A percentile compares a stretch with the other conserved stretches of the same genome.
Conservation (phyloP, 2,888 invertebrate genomes). For the Artemia sp. region DNA sequence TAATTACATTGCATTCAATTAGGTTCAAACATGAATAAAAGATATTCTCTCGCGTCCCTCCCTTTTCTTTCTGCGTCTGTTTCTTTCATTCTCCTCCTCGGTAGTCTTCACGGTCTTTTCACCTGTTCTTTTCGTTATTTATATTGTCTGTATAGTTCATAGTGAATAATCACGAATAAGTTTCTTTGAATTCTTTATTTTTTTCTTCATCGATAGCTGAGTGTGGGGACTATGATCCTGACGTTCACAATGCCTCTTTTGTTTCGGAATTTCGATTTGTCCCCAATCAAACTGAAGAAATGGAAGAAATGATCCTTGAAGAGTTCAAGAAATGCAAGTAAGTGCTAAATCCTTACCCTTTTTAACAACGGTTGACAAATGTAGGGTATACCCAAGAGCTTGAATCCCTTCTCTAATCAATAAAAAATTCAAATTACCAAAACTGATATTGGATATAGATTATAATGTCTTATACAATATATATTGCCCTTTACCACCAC, state of each 20-base stretch:
- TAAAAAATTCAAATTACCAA: too few species aligned
- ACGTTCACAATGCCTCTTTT: slow-evolving; percentile 79
- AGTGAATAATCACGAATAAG: not conserved
- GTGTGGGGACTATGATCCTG: slow-evolving; percentile 85
- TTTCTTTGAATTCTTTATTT: not conserved
- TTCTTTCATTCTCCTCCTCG: not conserved
- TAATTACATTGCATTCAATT: not conserved
- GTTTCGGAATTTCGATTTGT: slow-evolving; percentile 97
- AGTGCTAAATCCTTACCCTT: slow-evolving; percentile 20
- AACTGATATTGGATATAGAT: too few species aligned
- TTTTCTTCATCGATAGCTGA: slow-evolving; percentile 48
- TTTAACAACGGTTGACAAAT: not conserved
- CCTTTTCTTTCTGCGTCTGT: not conserved
- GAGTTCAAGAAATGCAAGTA: slow-evolving; percentile 64
- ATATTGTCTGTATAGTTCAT: slow-evolving; percentile 12
- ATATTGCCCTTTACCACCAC: too few species aligned
- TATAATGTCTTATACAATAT: too few species aligned
- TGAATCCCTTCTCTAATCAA: not conserved
- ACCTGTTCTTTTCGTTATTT: not conserved
- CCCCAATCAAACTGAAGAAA: slow-evolving; percentile 84
- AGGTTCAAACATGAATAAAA: not conserved
- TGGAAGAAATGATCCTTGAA: slow-evolving; percentile 85
- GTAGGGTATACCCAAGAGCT: slow-evolving; percentile 17
- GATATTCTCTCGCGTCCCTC: too few species aligned
- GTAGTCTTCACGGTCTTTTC: not conserved